Percentiles rank a stretch among this genome's conserved stretches.
These are phyloP conservation scores for Coptodon rendalli DNA, from an alignment of 2,113 vertebrate genomes.

Conservation along the genomic window DNA sequence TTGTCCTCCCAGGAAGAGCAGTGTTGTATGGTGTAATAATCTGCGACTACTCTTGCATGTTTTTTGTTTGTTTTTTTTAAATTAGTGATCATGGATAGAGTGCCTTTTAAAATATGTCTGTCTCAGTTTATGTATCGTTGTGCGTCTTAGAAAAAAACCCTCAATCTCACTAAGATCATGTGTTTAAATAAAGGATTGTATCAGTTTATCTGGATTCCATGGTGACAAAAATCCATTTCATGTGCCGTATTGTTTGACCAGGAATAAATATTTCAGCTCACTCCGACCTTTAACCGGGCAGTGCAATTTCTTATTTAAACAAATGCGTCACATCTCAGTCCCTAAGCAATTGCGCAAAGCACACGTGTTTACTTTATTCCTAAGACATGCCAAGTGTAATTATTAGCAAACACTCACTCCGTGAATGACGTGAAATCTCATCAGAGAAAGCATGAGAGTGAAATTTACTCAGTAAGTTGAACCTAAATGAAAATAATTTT, in stretches of 20 bases:
- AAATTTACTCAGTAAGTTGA: not conserved
- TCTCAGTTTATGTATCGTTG: not conserved
- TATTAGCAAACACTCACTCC: not conserved
- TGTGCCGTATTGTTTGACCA: not conserved
- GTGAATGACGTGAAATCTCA: not conserved
- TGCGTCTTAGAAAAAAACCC: not conserved
- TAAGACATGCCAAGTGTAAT: not conserved
- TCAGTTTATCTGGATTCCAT: not conserved
- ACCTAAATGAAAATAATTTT: not conserved
- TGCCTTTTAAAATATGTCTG: not conserved
- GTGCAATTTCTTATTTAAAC: not conserved
- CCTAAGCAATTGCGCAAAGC: not conserved
- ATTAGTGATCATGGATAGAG: not conserved
- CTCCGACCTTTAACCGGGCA: not conserved
- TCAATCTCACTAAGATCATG: not conserved
- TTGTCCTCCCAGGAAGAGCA: not conserved
- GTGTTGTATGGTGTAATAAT: not conserved
- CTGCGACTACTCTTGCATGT: not conserved
- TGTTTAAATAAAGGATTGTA: not conserved
- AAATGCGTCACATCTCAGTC: not conserved
- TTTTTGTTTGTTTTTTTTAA: fast-evolving
- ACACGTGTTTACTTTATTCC: not conserved
- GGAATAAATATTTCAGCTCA: not conserved
- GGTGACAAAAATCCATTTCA: not conserved
- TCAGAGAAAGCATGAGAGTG: not conserved